These are phyloP conservation scores for Cantharis rufa DNA, from an alignment of 2,888 invertebrate species.

Conservation along the genomic window DNA sequence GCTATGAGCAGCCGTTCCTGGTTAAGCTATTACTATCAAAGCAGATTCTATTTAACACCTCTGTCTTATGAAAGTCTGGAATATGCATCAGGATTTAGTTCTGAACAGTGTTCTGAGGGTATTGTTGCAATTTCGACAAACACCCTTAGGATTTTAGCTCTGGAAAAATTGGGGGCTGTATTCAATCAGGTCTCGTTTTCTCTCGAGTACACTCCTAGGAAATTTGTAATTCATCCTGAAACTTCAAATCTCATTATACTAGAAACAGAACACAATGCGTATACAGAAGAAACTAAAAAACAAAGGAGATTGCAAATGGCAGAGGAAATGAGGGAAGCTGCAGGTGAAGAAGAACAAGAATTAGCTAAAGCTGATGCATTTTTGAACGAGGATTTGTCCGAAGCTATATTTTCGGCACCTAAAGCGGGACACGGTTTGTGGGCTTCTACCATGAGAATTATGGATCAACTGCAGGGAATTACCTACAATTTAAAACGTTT, in stretches of 20 bases:
- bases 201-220: slow-evolving; percentile 93
- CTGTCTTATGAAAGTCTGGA: slow-evolving; percentile 95
- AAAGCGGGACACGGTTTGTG: slow-evolving; percentile 96
- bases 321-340: slow-evolving; percentile 97
- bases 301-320: slow-evolving; percentile 94
- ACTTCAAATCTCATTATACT: slow-evolving; percentile 87
- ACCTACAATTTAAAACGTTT: slow-evolving; percentile 79
- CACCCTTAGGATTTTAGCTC: slow-evolving; percentile 92
- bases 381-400: slow-evolving; percentile 90
- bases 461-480: slow-evolving; percentile 82
- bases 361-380: slow-evolving; percentile 95
- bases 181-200: slow-evolving; percentile 96
- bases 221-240: slow-evolving; percentile 91
- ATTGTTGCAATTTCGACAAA: slow-evolving; percentile 99
- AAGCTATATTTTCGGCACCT: slow-evolving; percentile 92
- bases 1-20: slow-evolving; percentile 98
- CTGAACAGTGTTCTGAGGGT: slow-evolving; percentile 97
- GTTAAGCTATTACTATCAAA: slow-evolving; percentile 98
- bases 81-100: slow-evolving; percentile 95
- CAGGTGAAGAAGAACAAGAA: slow-evolving; percentile 93
- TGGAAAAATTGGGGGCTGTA: slow-evolving; percentile 97
- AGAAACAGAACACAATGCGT: slow-evolving; percentile 98
- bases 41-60: slow-evolving; percentile 92
- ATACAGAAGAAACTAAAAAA: slow-evolving; percentile 95
- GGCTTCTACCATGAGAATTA: slow-evolving; percentile 88